Evolutionary conservation across 2,113 vertebrate species (phyloP).

Genomic region (Colossoma macropomum): DNA sequence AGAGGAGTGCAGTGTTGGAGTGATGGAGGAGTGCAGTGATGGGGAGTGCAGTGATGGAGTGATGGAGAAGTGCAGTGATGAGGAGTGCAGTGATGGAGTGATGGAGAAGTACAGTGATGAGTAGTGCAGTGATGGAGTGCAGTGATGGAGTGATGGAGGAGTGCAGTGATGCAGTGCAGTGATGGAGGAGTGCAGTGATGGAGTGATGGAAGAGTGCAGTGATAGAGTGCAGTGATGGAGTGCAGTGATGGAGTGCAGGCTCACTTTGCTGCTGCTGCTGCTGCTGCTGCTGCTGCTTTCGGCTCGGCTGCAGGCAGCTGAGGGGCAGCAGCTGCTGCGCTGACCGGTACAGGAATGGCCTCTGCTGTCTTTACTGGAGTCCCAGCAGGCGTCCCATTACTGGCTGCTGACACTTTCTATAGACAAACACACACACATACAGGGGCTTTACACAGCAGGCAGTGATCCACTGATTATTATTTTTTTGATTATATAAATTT

Average conservation of each 20-base stretch:
- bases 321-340: constrained; percentile 52
- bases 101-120: background rate
- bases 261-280: constrained; percentile 37
- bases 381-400: constrained; percentile 87
- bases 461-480: no score
- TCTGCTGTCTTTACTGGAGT: constrained; percentile 85
- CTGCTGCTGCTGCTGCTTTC: constrained; percentile 10
- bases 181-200: background rate
- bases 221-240: constrained; percentile 22
- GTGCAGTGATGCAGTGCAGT: background rate
- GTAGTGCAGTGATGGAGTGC: no score
- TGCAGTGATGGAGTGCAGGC: background rate
- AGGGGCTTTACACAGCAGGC: no score
- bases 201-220: background rate
- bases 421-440: background rate
- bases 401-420: constrained; percentile 85
- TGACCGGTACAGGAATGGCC: constrained; percentile 65
- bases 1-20: no score
- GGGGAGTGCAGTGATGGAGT: no score
- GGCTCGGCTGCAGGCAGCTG: background rate
- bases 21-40: no score
- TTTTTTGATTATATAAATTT: no score
- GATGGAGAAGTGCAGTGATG: background rate
- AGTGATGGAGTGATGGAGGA: no score
- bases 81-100: background rate